Evolutionary conservation across 1,140 invertebrate genomes (phyloP).

Genomic region (Anoplophora glabripennis): DNA sequence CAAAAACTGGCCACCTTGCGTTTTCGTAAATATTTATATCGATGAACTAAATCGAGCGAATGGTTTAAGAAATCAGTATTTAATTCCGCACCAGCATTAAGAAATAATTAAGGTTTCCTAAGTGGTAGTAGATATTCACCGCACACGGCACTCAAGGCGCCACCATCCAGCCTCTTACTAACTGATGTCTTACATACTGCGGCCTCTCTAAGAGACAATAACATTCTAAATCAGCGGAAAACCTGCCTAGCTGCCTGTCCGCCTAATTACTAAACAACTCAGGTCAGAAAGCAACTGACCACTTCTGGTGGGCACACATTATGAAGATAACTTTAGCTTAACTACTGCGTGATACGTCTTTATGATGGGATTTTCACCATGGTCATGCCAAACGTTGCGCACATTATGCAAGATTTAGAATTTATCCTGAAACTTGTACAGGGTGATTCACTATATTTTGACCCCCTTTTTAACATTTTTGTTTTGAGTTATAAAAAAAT

Average conservation of each 20-base stretch:
- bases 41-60: too few species aligned
- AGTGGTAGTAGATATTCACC: slow-evolving; percentile 12
- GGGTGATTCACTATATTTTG: too few species aligned
- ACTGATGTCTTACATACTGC: too few species aligned
- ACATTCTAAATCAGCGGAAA: slow-evolving; percentile 14
- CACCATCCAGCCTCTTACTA: background rate
- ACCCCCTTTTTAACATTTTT: too few species aligned
- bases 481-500: too few species aligned
- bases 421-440: too few species aligned
- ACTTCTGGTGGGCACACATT: slow-evolving; percentile 4
- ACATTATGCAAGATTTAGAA: too few species aligned
- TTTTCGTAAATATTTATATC: too few species aligned
- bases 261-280: slow-evolving; percentile 12
- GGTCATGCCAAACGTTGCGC: too few species aligned
- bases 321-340: slow-evolving; percentile 2
- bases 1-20: too few species aligned
- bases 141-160: slow-evolving; percentile 7
- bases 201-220: slow-evolving; percentile 12
- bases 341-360: too few species aligned
- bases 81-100: slow-evolving; percentile 4
- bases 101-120: slow-evolving; percentile 8
- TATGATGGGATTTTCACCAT: too few species aligned
- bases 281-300: slow-evolving; percentile 4
- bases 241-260: slow-evolving; percentile 10
- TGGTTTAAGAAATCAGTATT: background rate